phyloP scores from a whole-genome alignment of 2,797 vertebrate genomes.

The Babyrousa celebensis region DNA sequence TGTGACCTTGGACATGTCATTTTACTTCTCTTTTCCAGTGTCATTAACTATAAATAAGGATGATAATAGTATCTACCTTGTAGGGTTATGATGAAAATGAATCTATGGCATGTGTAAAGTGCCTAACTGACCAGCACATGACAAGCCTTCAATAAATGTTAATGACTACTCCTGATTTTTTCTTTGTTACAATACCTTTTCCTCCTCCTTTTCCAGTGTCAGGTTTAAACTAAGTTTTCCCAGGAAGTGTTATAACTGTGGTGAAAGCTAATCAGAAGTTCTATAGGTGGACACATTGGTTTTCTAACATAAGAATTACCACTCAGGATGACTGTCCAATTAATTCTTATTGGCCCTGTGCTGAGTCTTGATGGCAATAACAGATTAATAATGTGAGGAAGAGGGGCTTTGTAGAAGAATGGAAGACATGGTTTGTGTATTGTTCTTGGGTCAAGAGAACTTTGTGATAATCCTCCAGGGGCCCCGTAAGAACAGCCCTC shows the following conservation, averaged over 20 bases:
- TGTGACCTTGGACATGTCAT: neutral
- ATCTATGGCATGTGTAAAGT: constrained; percentile 1
- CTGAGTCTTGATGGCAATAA: constrained; percentile 5
- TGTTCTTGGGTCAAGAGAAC: constrained; percentile 19
- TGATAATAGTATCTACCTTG: neutral
- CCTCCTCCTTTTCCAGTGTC: neutral
- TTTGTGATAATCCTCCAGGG: neutral
- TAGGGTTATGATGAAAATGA: neutral
- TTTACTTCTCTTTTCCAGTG: neutral
- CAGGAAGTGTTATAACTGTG: constrained; percentile 11
- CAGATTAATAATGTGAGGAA: neutral
- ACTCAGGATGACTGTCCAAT: neutral
- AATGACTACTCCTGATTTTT: constrained; percentile 21
- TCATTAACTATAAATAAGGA: constrained; percentile 46
- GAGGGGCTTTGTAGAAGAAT: neutral
- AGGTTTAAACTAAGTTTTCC: neutral
- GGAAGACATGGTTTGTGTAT: neutral
- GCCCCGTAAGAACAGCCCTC: neutral
- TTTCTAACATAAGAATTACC: neutral
- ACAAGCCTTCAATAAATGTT: constrained; percentile 16
- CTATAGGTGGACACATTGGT: neutral
- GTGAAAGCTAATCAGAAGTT: neutral
- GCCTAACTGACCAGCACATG: constrained; percentile 28
- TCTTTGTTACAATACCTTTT: neutral
- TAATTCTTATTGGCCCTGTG: constrained; percentile 1